Evolutionary conservation across 2,888 invertebrate genomes (phyloP).

Genomic region (Dendrolimus pini): DNA sequence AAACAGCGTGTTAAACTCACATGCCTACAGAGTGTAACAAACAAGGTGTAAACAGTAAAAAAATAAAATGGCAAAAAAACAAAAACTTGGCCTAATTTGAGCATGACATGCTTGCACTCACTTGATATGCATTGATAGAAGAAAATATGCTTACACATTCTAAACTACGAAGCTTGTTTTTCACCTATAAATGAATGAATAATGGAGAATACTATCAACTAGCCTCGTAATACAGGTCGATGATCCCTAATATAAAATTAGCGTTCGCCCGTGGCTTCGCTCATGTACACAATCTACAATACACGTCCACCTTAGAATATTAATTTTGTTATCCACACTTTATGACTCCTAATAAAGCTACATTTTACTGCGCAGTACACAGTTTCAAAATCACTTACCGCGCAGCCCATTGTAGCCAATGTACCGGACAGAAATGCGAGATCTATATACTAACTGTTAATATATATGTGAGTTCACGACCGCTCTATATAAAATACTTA

Average conservation of each 20-base stretch:
- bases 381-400: too few relatives aligned
- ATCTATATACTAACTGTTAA: background rate
- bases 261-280: background rate
- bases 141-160: slow-evolving; percentile 8
- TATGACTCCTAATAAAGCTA: background rate
- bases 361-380: too few relatives aligned
- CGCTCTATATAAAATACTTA: background rate
- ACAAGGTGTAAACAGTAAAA: slow-evolving; percentile 20
- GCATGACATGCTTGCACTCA: slow-evolving; percentile 29
- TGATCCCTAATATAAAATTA: slow-evolving; percentile 68
- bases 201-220: slow-evolving; percentile 30
- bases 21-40: slow-evolving; percentile 8
- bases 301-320: background rate
- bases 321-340: background rate
- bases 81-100: slow-evolving; percentile 44
- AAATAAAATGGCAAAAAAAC: slow-evolving; percentile 10
- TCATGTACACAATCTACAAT: background rate
- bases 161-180: slow-evolving; percentile 6
- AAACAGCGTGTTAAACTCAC: too few relatives aligned
- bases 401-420: too few relatives aligned
- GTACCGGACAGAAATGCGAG: too few relatives aligned
- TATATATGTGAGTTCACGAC: background rate
- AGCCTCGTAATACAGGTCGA: slow-evolving; percentile 48
- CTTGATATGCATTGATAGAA: slow-evolving; percentile 29
- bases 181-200: slow-evolving; percentile 5